Evolutionary conservation across 2,113 vertebrate species (phyloP).

Genomic region (Gambusia affinis): DNA sequence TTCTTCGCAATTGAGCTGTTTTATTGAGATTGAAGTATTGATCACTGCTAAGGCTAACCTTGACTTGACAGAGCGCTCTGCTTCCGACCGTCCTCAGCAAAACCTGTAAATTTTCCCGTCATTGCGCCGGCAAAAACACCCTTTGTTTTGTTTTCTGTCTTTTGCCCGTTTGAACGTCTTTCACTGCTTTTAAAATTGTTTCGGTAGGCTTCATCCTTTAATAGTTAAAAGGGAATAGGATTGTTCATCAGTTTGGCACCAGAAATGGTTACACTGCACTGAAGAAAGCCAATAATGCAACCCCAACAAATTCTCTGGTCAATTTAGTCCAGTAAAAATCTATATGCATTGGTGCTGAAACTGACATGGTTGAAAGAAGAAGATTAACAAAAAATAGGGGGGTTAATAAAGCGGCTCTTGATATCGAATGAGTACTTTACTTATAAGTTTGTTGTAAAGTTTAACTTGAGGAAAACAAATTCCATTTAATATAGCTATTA

Average conservation of each 20-base stretch:
- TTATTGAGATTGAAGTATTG: constrained; percentile 98
- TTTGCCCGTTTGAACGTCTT: constrained; percentile 22
- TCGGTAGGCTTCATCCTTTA: constrained; percentile 82
- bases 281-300: constrained; percentile 89
- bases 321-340: constrained; percentile 89
- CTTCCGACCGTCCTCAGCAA: constrained; percentile 50
- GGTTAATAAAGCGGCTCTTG: constrained; percentile 39
- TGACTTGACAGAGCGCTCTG: constrained; percentile 80
- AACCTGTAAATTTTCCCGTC: constrained; percentile 52
- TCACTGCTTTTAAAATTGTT: constrained; percentile 72
- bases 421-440: constrained; percentile 22
- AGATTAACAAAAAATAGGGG: constrained; percentile 75
- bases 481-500: neutral
- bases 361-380: constrained; percentile 69
- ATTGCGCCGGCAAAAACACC: constrained; percentile 47
- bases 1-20: constrained; percentile 88
- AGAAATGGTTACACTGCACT: constrained; percentile 85
- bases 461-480: neutral
- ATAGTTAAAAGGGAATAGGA: constrained; percentile 67
- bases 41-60: constrained; percentile 87
- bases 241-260: constrained; percentile 70
- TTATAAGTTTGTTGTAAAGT: constrained; percentile 4
- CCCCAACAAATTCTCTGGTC: constrained; percentile 94
- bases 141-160: constrained; percentile 55
- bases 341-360: constrained; percentile 86